phyloP scores from a whole-genome alignment of 2,797 vertebrate species.

The Tinamus major region DNA sequence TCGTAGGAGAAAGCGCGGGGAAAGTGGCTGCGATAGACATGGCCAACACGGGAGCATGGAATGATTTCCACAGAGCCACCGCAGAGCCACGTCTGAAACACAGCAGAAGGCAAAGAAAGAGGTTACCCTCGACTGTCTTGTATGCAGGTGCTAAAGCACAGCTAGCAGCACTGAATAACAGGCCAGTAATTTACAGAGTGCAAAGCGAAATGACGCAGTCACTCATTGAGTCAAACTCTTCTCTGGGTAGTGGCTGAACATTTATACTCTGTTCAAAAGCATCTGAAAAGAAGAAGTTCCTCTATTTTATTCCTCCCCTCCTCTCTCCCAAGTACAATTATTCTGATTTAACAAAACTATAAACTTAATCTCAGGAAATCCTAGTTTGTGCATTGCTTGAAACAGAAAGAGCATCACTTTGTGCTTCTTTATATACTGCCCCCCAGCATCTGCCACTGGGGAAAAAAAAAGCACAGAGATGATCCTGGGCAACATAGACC shows the following conservation, averaged over 20 bases:
- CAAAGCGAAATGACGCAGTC: background rate
- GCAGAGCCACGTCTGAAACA: constrained; percentile 90
- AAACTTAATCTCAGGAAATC: background rate
- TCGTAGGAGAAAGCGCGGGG: constrained; percentile 69
- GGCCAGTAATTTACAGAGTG: background rate
- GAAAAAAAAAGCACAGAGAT: background rate
- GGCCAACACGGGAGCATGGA: constrained; percentile 90
- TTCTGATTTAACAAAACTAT: background rate
- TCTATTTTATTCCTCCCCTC: background rate
- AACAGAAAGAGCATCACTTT: background rate
- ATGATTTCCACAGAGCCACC: constrained; percentile 90
- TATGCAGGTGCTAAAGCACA: background rate
- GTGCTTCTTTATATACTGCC: background rate
- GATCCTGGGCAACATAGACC: background rate
- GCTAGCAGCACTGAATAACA: background rate
- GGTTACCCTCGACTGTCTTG: background rate
- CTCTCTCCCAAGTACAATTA: no score
- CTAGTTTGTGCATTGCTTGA: background rate
- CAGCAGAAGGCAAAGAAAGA: background rate
- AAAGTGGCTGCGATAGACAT: constrained; percentile 77
- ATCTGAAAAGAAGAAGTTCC: background rate
- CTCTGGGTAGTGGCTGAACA: background rate
- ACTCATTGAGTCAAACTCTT: background rate
- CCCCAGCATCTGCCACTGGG: no score
- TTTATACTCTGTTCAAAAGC: background rate